Percentiles rank a stretch among this genome's conserved stretches.
Evolutionary conservation across 2,888 invertebrate species (phyloP).

Genomic region (Nomada fucata): DNA sequence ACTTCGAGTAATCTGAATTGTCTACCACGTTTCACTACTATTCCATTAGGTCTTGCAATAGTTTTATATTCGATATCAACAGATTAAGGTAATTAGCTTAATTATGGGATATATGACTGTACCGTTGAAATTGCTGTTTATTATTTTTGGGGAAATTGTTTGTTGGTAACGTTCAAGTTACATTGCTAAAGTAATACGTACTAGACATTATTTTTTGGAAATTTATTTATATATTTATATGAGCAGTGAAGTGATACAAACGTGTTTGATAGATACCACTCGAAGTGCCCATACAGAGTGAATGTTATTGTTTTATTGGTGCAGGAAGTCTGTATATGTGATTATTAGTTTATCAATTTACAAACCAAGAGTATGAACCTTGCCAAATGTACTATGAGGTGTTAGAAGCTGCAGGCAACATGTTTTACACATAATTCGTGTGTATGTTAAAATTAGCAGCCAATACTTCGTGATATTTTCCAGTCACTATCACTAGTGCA

Average conservation of each 20-base stretch:
- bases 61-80: background rate
- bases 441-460: constrained; percentile 59
- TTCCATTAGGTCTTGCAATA: background rate
- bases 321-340: constrained; percentile 63
- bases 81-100: constrained; percentile 2
- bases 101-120: background rate
- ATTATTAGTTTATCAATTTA: constrained; percentile 59
- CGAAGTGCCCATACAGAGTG: constrained; percentile 63
- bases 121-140: constrained; percentile 31
- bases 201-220: constrained; percentile 45
- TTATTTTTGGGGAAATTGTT: constrained; percentile 27
- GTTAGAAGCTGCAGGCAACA: constrained; percentile 43
- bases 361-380: constrained; percentile 52
- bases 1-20: constrained; percentile 39
- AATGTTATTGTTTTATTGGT: constrained; percentile 51
- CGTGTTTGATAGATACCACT: constrained; percentile 58
- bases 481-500: constrained; percentile 35
- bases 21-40: constrained; percentile 4
- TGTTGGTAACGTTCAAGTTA: constrained; percentile 30
- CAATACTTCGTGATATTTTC: constrained; percentile 47
- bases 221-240: constrained; percentile 59
- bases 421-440: constrained; percentile 57
- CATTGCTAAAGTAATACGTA: constrained; percentile 12
- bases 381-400: constrained; percentile 45
- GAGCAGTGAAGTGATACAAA: constrained; percentile 57